phyloP scores from a whole-genome alignment of 2,797 vertebrate species.

The Enteromius paludinosus region DNA sequence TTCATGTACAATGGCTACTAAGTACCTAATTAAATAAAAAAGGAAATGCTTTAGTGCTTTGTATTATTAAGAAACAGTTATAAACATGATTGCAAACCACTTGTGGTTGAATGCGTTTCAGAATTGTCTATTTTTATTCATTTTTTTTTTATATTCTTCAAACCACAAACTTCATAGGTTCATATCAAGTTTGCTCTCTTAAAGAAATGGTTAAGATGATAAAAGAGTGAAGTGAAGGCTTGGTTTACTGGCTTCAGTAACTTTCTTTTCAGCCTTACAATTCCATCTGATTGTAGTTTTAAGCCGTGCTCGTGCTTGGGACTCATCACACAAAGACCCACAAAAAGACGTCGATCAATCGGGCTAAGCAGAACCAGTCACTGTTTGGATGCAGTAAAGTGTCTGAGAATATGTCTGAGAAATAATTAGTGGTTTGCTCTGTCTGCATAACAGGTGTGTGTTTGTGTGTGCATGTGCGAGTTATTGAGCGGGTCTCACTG shows the following conservation, averaged over 20 bases:
- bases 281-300: not conserved
- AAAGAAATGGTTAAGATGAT: not conserved
- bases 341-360: not conserved
- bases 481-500: constrained; percentile 47
- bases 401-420: constrained; percentile 20
- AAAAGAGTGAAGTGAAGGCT: not conserved
- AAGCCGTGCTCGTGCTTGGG: not conserved
- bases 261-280: not conserved
- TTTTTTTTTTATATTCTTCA: not conserved
- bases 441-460: constrained; percentile 36
- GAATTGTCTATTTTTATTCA: not conserved
- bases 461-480: constrained; percentile 30
- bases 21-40: too few species aligned
- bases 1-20: too few species aligned
- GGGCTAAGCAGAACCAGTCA: not conserved
- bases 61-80: not conserved
- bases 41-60: not conserved
- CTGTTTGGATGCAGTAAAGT: constrained; percentile 5
- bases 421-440: constrained; percentile 26
- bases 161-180: not conserved
- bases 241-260: not conserved
- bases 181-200: not conserved
- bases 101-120: not conserved
- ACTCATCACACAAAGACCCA: not conserved
- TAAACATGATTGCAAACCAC: not conserved